These are phyloP conservation scores for Tiliqua scincoides DNA, from an alignment of 2,113 vertebrate species.

Conservation along the genomic window DNA sequence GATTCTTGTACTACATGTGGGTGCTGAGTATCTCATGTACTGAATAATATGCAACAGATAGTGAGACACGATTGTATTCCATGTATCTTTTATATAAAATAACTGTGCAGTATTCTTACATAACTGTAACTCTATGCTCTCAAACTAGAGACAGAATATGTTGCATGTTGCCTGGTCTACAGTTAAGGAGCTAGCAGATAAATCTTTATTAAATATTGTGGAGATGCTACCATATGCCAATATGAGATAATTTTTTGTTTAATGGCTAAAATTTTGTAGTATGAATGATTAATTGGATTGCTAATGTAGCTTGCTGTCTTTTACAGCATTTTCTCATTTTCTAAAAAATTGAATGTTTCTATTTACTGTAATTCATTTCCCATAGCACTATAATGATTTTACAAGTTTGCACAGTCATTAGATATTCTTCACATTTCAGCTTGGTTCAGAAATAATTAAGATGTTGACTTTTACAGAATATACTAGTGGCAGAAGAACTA, in stretches of 20 bases:
- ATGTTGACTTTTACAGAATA: slow-evolving; percentile 3
- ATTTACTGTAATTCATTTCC: not conserved
- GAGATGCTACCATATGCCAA: not conserved
- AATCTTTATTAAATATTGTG: not conserved
- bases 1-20: not conserved
- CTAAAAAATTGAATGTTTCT: not conserved
- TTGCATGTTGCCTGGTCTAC: not conserved
- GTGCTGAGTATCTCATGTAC: not conserved
- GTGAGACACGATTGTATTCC: not conserved
- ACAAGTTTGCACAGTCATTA: not conserved
- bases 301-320: not conserved
- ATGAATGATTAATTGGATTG: not conserved
- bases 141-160: not conserved
- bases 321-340: not conserved
- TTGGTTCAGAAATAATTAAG: not conserved
- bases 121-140: not conserved
- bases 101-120: not conserved
- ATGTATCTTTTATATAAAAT: not conserved
- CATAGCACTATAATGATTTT: not conserved
- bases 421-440: slow-evolving; percentile 21
- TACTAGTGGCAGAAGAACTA: not conserved
- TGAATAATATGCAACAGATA: not conserved
- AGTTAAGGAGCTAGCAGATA: not conserved
- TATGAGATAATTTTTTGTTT: not conserved
- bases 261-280: not conserved